A percentile compares a stretch with the other conserved stretches of the same genome.
These are phyloP conservation scores for Fragum fragum DNA, from an alignment of 2,888 invertebrate genomes.

Conservation along the genomic window DNA sequence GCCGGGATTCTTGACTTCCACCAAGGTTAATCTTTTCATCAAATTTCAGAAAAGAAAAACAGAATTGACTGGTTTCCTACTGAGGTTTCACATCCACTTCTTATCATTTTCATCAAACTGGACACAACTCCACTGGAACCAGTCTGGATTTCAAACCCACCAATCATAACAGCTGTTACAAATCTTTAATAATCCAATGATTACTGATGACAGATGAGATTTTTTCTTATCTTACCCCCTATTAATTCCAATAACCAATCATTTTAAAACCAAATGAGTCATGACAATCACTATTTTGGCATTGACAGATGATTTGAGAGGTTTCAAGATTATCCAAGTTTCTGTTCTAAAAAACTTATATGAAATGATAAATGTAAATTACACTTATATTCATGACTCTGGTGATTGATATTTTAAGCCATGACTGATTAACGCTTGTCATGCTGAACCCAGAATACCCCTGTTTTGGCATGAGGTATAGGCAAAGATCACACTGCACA, in stretches of 20 bases:
- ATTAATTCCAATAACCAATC: background rate
- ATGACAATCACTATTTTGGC: background rate
- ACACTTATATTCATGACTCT: too few species aligned
- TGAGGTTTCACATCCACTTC: constrained; percentile 25
- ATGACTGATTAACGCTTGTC: too few species aligned
- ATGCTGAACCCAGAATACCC: too few species aligned
- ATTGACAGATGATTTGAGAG: background rate
- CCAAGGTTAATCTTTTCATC: constrained; percentile 23
- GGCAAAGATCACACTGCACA: too few species aligned
- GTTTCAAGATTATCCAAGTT: background rate
- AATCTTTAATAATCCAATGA: constrained; percentile 5
- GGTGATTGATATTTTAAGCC: too few species aligned
- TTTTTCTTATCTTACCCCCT: constrained; percentile 8
- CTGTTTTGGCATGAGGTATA: too few species aligned
- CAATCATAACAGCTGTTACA: constrained; percentile 27
- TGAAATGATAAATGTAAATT: too few species aligned
- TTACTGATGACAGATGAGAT: constrained; percentile 5
- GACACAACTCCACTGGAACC: constrained; percentile 21
- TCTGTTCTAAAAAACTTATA: background rate
- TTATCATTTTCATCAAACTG: constrained; percentile 30
- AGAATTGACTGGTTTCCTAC: constrained; percentile 15
- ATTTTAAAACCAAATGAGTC: background rate
- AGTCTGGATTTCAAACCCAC: constrained; percentile 14
- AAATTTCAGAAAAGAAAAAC: constrained; percentile 19
- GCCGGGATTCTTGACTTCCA: background rate